phyloP scores from a whole-genome alignment of 2,113 vertebrate species.

The Heteronetta atricapilla region DNA sequence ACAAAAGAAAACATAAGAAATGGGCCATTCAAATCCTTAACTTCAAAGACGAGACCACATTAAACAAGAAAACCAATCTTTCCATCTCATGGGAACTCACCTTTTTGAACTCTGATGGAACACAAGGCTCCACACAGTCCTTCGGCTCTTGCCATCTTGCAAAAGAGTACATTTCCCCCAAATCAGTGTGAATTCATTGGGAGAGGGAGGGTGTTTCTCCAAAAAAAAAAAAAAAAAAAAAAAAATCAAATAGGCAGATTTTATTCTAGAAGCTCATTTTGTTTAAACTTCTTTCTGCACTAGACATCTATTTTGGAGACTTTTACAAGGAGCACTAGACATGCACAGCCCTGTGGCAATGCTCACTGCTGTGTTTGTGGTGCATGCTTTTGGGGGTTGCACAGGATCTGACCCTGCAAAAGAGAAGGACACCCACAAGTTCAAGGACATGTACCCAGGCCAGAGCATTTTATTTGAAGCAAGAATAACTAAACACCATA shows the following conservation, averaged over 20 bases:
- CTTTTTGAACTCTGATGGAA: constrained; percentile 27
- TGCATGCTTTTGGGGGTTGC: not conserved
- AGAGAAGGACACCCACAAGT: not conserved
- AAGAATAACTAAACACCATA: not conserved
- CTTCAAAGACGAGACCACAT: constrained; percentile 2
- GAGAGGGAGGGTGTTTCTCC: not conserved
- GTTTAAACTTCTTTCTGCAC: not conserved
- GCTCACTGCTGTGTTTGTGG: not conserved
- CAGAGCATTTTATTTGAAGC: not conserved
- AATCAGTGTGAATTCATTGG: not conserved
- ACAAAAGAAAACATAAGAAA: not conserved
- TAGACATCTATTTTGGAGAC: not conserved
- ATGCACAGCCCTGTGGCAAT: accelerated
- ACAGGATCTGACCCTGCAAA: not conserved
- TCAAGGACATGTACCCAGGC: not conserved
- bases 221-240: no score
- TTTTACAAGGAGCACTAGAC: not conserved
- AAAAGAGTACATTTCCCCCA: not conserved
- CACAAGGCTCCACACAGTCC: not conserved
- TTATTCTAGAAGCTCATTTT: not conserved
- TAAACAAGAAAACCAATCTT: constrained; percentile 40
- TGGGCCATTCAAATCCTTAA: not conserved
- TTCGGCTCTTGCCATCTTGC: not conserved
- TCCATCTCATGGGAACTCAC: constrained; percentile 7
- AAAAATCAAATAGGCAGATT: not conserved